Base-by-base conservation (phyloP, 2,113 vertebrate genomes). In the Petrocephalus microphthalmus region DNA sequence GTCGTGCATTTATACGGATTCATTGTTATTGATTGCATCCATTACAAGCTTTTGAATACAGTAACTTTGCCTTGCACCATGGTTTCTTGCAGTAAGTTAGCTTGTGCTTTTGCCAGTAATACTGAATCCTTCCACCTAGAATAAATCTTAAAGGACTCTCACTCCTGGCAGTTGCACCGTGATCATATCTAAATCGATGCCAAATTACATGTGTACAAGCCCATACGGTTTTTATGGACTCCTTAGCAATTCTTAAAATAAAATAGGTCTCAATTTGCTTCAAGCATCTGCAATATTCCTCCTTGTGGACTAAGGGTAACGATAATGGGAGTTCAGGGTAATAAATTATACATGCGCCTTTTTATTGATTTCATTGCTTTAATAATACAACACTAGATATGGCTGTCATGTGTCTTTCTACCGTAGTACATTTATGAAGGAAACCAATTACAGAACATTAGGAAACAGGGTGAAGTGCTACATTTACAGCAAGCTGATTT, bases 341-440 rank as follows among this genome's bases (percentile, higher is more conserved):
- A 85, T 85, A 85, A 85, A 85, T 85, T 85, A 53, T 84, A 51
- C 81, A 83, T 84, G 83, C 33, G 83, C 83, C 49, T 51, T 51
- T 33, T 85, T 53, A 85, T 85, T 85, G 83, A 49, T 85, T 85
- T 85, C 51, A 85, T 85, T 52, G n/a, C 83, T 52, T 84, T 85
- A 52, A 85, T 85, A 85, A 85, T 49, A 85, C 51, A 85, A 51
- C 45, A n/a, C 47, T 49, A 33, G 83, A 85, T 53, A 53, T 51
- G 83, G 81, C 49, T 83, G 83, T 33, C 13, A 33, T 85, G 53
- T 53, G 47, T 85, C 51, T 52, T 85, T 19, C 22, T 85, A 52
- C 15, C 53, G 47, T 53, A 33, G 51, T 85, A 54, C 47, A 49
- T 85, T 51, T 85, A 52, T 53, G 25, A 85, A 85, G 15, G 49